Conservation (phyloP, 2,888 invertebrate genomes). For the Rotaria macrura region DNA sequence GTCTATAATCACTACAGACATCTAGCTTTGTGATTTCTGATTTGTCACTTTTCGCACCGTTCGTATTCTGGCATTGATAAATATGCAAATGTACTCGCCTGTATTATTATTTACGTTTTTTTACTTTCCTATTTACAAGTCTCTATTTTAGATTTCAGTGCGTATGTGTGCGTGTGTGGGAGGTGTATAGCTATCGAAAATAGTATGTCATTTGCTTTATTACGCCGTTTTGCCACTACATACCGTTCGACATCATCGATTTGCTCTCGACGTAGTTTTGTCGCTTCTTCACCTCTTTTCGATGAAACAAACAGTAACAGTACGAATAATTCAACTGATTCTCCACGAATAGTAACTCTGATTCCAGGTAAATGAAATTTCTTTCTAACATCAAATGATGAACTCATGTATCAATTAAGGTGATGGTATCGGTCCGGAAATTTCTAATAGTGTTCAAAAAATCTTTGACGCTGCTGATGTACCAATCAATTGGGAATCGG, state of each 20-base stretch:
- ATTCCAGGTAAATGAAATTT: background rate
- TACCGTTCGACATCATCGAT: background rate
- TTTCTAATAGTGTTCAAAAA: conserved; percentile 90
- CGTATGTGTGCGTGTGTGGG: background rate
- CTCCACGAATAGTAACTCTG: background rate
- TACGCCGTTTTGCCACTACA: background rate
- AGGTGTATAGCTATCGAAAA: background rate
- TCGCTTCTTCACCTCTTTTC: background rate
- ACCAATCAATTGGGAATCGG: conserved; percentile 93
- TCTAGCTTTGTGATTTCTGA: background rate
- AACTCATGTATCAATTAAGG: conserved; percentile 52
- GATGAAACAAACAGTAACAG: background rate
- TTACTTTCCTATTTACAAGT: background rate
- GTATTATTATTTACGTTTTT: background rate
- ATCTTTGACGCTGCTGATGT: conserved; percentile 86
- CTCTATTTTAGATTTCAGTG: background rate
- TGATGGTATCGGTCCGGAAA: conserved; percentile 98
- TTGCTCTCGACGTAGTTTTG: background rate
- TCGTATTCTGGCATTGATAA: background rate
- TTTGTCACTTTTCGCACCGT: background rate
- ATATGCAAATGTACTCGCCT: background rate
- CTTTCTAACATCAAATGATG: background rate
- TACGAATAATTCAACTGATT: background rate
- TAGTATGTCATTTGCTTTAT: background rate
- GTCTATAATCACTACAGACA: background rate